These are phyloP conservation scores for Pomacea maculata DNA, from an alignment of 1,140 invertebrate genomes.

Conservation along the genomic window DNA sequence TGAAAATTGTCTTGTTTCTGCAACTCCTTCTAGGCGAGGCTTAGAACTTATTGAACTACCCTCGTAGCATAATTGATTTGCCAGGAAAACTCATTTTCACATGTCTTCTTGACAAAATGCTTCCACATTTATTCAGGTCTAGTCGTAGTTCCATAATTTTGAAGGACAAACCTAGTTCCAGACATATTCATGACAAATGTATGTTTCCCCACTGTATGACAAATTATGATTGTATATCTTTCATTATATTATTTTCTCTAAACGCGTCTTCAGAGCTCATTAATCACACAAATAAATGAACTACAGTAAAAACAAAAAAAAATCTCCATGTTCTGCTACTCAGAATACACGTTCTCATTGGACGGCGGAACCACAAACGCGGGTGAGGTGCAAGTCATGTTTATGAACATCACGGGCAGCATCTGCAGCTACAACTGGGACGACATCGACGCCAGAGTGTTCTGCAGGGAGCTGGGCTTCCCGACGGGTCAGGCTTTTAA, in stretches of 20 bases:
- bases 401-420: constrained; percentile 38
- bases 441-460: constrained; percentile 46
- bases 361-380: background rate
- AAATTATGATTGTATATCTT: background rate
- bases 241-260: background rate
- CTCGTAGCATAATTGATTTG: too few relatives aligned
- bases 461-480: constrained; percentile 50
- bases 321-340: background rate
- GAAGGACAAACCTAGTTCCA: too few relatives aligned
- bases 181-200: background rate
- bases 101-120: too few relatives aligned
- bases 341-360: background rate
- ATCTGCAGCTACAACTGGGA: constrained; percentile 53
- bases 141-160: too few relatives aligned
- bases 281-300: background rate
- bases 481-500: constrained; percentile 37
- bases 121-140: too few relatives aligned
- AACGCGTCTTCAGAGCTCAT: background rate
- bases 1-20: too few relatives aligned
- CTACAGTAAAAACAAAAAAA: constrained; percentile 15
- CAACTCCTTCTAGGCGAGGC: too few relatives aligned
- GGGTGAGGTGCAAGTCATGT: constrained; percentile 43
- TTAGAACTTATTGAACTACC: too few relatives aligned
- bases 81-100: too few relatives aligned
- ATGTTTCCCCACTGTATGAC: background rate